Conservation (phyloP, 1,140 invertebrate genomes). For the Drosophila albomicans region DNA sequence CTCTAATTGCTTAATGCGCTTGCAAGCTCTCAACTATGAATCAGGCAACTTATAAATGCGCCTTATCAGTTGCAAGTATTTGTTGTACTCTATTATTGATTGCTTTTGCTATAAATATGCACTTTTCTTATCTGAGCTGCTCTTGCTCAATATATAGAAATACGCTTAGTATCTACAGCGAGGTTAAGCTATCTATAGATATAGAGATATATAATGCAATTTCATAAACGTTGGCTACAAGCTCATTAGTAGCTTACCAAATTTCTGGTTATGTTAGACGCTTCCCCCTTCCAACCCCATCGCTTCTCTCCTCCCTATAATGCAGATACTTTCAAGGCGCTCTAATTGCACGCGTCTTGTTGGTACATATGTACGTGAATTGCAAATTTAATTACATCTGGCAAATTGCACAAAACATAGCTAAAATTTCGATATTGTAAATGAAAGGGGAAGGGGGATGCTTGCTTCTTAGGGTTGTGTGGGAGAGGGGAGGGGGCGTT, state of each 20-base stretch:
- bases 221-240: neutral
- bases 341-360: constrained; percentile 48
- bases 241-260: constrained; percentile 38
- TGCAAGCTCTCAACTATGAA: neutral
- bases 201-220: neutral
- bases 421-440: constrained; percentile 36
- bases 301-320: neutral
- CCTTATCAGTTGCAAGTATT: constrained; percentile 3
- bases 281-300: too few species aligned
- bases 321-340: constrained; percentile 48
- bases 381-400: constrained; percentile 56
- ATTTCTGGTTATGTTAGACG: neutral
- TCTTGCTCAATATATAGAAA: neutral
- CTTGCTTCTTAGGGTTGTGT: neutral
- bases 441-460: neutral
- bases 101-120: neutral
- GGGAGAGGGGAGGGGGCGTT: neutral
- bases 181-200: constrained; percentile 18
- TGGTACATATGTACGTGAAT: constrained; percentile 34
- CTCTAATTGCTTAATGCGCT: neutral
- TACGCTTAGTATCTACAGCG: neutral
- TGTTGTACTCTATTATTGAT: constrained; percentile 2
- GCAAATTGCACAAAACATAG: constrained; percentile 50
- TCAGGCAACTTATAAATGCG: neutral
- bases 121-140: constrained; percentile 4